Evolutionary conservation across 2,888 invertebrate species (phyloP), one percentile per base, ranked within the genome.

Genomic region (Molanna angustata): DNA sequence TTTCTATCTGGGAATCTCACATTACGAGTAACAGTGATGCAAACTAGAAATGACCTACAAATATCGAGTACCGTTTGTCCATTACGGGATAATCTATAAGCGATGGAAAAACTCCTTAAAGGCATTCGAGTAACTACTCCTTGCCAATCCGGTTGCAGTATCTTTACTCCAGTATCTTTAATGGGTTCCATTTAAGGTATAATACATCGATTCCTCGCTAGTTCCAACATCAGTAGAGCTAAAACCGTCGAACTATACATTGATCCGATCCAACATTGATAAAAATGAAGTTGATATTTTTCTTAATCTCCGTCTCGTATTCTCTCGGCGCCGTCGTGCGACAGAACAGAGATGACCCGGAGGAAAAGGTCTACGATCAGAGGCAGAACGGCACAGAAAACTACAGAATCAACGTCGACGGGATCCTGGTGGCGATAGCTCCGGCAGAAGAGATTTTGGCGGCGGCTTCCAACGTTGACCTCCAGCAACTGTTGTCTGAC

Each of bases 321-420:
- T 49, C 62, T 3, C 62, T 59, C 2, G 54, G 62, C 1, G 66
- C 68, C 0, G 71, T 73, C 0, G 66, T 70, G 2, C 61, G 66
- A 2, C 63, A 66, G n/a, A n/a, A n/a, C n/a, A n/a, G n/a, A n/a
- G n/a, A n/a, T n/a, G n/a, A n/a, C n/a, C n/a, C 62, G 45, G 54
- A 58, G 9, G 64, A 65, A 21, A 59, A 72, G 17, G 71, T 74
- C 58, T 84, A 82, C 66, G 89, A 90, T 68, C 88, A 90, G 65
- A 72, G 88, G 4, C 90, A 90, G 66, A 89, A 88, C 65, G 90
- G 90, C 1, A 74, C 82, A 0, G 88, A 87, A 62, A 90, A 90
- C 71, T 80, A 83, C 59, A 76, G 86, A 14, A 69, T 90, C 7
- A 83, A 81, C 64, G 75, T 90, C 44, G 82, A 85, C 62, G 86